Evolutionary conservation across 2,797 vertebrate genomes (phyloP), one percentile per base, ranked within the genome.

Genomic region (Tangara arthus): DNA sequence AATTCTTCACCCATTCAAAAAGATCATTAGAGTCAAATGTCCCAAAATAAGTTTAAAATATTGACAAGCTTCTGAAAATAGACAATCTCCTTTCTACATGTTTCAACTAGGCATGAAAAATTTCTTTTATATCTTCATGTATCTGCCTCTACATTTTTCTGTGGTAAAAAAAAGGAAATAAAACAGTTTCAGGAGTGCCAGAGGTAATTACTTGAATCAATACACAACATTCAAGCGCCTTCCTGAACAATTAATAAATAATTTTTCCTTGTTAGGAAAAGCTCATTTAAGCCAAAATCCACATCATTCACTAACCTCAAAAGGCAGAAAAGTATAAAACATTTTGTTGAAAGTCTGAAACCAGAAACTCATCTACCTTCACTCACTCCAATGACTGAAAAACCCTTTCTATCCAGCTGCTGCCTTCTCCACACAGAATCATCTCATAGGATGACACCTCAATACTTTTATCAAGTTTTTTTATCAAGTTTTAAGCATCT

Each of bases 211-310:
- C 26, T 34, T 69, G 55, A 94, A 83, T 20, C 27, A 83, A 91
- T 95, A 90, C 32, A 92, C 46, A 87, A 23, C 42, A 85, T 39
- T 22, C 46, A 75, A 92, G 57, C 22, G 90, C 59, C 61, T 86
- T 93, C 69, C 47, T 8, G 16, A 94, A 75, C 32, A 95, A 94
- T 88, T 86, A 96, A 88, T 91, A 89, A 75, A 71, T 81, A 78
- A 44, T 69, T 91, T 87, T 88, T 71, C 42, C 87, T 86, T 76
- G 42, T 78, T 86, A 88, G 91, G 61, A 75, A 39, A 86, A 78
- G 42, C 32, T 81, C 39, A 55, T 83, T 88, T 79, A 88, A 94
- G 77, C 55, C 79, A 76, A 94, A 92, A 81, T 92, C 55, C 70
- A 61, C 80, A 94, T 69, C 2, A 76, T 84, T 83, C 70, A 59